Evolutionary conservation across 2,113 vertebrate species (phyloP), one percentile per base, ranked within the genome.

Genomic region (Climacteris rufus): DNA sequence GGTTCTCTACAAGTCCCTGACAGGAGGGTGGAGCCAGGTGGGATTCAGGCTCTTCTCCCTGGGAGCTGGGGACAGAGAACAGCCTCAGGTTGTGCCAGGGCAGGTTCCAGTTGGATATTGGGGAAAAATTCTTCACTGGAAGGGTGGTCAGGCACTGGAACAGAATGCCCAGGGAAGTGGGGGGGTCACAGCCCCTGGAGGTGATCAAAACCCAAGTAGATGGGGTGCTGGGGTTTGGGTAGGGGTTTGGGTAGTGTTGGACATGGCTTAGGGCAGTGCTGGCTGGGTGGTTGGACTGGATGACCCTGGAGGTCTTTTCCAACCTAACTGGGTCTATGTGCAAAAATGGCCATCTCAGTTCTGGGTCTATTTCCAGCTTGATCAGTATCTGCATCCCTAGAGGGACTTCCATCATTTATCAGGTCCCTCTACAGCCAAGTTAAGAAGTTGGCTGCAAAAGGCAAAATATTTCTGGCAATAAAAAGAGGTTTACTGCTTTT

Each of bases 311-410:
- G 11, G 7, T 30, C 19, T 30, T 75, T 39, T n/a, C 45, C 69
- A 59, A 2, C 44, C 22, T 4, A 4, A 45, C 30, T 39, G 7
- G 6, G 52, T n/a, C 39, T 2, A 0, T 23, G 11, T 37, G 20
- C 9, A 28, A 23, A 74, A 60, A 2, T 4, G 37, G 25, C 42
- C 33, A 6, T 33, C 12, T 0, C 39, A 9, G 4, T 61, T 59
- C 59, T 61, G 54, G 25, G 15, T 47, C 16, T 27, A 8, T 47
- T 72, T 53, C 40, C 63, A 56, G 50, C 25, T 70, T 49, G 52
- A 14, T 54, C 60, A 44, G n/a, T 3, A 11, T 24, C 40, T 56
- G 13, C 19, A 6, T 31, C 37, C 4, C 84, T 59, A 5, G 22
- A 77, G 25, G 30, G n/a, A 6, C 15, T 60, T 61, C 15, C 30